Percentiles rank a stretch among this genome's conserved stretches.
Evolutionary conservation across 1,140 invertebrate species (phyloP).

Genomic region (Diorhabda carinulata): DNA sequence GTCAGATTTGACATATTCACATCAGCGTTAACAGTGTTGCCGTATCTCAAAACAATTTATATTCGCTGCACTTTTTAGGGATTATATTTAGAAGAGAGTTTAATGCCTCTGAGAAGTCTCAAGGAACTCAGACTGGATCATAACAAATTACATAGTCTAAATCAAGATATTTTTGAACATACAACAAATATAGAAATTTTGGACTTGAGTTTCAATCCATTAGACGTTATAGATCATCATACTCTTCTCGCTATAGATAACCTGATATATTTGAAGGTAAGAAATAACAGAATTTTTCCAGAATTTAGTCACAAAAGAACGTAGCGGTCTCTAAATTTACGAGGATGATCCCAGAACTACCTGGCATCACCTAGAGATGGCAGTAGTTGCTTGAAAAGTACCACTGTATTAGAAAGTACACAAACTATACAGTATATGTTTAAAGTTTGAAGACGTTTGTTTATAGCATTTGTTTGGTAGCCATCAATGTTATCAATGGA

Average conservation of each 20-base stretch:
- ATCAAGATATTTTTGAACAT: conserved; percentile 71
- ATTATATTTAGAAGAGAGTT: conserved; percentile 27
- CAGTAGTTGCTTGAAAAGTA: too few relatives aligned
- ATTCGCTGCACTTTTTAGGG: conserved; percentile 52
- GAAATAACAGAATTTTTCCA: too few relatives aligned
- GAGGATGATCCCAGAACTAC: too few relatives aligned
- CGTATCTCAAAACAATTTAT: background rate
- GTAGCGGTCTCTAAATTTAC: too few relatives aligned
- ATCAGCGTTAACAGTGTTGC: background rate
- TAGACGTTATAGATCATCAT: conserved; percentile 57
- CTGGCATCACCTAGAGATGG: too few relatives aligned
- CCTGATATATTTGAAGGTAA: conserved; percentile 61
- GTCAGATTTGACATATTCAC: too few relatives aligned
- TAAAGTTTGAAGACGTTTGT: too few relatives aligned
- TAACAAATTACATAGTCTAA: conserved; percentile 63
- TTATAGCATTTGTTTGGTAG: too few relatives aligned
- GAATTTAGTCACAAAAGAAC: too few relatives aligned
- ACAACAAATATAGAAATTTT: conserved; percentile 57
- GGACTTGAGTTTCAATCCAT: conserved; percentile 63
- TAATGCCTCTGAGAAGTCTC: conserved; percentile 56
- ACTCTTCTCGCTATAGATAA: conserved; percentile 61
- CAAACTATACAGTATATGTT: too few relatives aligned
- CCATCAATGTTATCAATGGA: too few relatives aligned
- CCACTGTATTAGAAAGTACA: too few relatives aligned
- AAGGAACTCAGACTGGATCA: conserved; percentile 59